phyloP scores from a whole-genome alignment of 2,888 invertebrate genomes.

The Asteroscopus sphinx region DNA sequence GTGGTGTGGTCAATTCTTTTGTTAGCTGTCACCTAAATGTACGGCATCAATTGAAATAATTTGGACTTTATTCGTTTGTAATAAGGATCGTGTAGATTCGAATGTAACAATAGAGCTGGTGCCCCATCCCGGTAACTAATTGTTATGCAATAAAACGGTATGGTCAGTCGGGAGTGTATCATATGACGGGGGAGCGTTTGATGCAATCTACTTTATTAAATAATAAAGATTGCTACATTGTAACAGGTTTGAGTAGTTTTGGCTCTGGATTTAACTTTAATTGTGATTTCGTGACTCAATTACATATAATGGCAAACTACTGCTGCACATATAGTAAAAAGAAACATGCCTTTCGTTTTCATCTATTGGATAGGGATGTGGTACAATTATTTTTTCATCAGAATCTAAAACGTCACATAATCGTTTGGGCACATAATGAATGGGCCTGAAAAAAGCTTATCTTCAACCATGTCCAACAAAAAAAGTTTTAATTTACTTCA shows the following conservation, averaged over 20 bases:
- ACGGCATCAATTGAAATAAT: slow-evolving; percentile 23
- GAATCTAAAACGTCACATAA: too few species aligned
- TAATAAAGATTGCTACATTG: slow-evolving; percentile 62
- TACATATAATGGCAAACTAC: background rate
- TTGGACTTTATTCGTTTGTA: slow-evolving; percentile 50
- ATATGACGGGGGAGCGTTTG: slow-evolving; percentile 55
- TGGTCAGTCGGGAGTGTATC: slow-evolving; percentile 69
- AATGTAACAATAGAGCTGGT: slow-evolving; percentile 37
- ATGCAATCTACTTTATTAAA: slow-evolving; percentile 75
- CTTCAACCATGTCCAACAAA: background rate
- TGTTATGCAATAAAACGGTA: slow-evolving; percentile 82
- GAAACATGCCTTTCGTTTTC: too few species aligned
- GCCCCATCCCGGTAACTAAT: slow-evolving; percentile 69
- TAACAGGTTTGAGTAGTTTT: slow-evolving; percentile 45
- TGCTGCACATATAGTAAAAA: too few species aligned
- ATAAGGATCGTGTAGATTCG: slow-evolving; percentile 42
- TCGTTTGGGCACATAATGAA: too few species aligned
- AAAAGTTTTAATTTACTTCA: background rate
- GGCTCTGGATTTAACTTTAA: slow-evolving; percentile 17
- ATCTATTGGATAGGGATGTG: too few species aligned
- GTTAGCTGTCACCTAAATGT: slow-evolving; percentile 39
- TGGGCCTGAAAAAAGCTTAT: background rate
- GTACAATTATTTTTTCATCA: too few species aligned
- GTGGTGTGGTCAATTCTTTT: slow-evolving; percentile 68
- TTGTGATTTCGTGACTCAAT: background rate